Percentiles rank a stretch among this genome's conserved stretches.
These are phyloP conservation scores for Xyliphius kryptos DNA, from an alignment of 2,113 vertebrate species.

Conservation along the genomic window DNA sequence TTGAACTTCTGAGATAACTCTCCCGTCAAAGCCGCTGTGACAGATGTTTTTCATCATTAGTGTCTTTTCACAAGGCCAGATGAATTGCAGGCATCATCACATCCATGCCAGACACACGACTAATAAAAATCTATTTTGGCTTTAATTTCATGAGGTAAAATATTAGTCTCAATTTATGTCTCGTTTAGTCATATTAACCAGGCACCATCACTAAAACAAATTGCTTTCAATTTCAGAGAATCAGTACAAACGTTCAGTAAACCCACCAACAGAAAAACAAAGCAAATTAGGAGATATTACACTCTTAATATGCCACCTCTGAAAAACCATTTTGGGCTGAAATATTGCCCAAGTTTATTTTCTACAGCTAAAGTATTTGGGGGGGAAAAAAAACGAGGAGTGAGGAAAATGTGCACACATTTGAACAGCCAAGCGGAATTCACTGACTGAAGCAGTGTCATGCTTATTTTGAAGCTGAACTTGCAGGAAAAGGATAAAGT, in stretches of 20 bases:
- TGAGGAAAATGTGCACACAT: too few species aligned
- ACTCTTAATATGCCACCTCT: constrained; percentile 31
- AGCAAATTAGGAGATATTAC: constrained; percentile 34
- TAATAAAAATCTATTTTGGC: constrained; percentile 63
- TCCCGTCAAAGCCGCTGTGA: constrained; percentile 44
- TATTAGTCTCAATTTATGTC: constrained; percentile 61
- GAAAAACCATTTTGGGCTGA: constrained; percentile 4
- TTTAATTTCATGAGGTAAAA: constrained; percentile 57
- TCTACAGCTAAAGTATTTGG: too few species aligned
- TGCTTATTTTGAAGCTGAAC: too few species aligned
- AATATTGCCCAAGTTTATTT: too few species aligned
- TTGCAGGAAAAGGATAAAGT: too few species aligned
- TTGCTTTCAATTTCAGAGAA: constrained; percentile 40
- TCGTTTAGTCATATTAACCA: constrained; percentile 56
- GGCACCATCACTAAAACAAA: constrained; percentile 51
- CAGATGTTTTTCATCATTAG: constrained; percentile 59
- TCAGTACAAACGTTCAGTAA: constrained; percentile 32
- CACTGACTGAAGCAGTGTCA: too few species aligned
- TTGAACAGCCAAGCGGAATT: background rate
- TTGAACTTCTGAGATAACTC: constrained; percentile 36
- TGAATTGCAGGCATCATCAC: constrained; percentile 57
- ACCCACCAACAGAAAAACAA: constrained; percentile 40
- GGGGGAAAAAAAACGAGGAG: too few species aligned
- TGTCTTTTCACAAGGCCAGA: constrained; percentile 46
- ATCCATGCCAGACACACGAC: constrained; percentile 51